Conservation (phyloP, 2,888 invertebrate species). For the Eledona agricola region DNA sequence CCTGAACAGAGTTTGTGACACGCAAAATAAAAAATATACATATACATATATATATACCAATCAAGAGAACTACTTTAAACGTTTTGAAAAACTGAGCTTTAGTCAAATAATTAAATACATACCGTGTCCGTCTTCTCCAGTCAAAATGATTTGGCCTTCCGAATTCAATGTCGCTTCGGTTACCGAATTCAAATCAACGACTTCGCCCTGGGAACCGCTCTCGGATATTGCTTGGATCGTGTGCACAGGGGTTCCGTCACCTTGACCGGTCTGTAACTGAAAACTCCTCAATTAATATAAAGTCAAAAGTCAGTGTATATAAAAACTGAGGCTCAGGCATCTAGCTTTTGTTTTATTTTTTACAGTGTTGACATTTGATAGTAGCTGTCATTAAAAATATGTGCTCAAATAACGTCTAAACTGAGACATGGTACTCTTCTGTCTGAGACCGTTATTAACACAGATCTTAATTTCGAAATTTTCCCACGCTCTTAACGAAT, state of each 20-base stretch:
- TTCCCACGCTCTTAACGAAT: too few species aligned
- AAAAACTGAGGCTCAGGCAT: not conserved
- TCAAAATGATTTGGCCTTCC: constrained; percentile 94
- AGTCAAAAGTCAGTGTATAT: not conserved
- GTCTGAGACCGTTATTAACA: too few species aligned
- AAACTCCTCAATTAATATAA: constrained; percentile 33
- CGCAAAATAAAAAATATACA: constrained; percentile 29
- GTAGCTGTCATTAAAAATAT: too few species aligned
- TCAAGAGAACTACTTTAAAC: not conserved
- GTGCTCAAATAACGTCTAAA: too few species aligned
- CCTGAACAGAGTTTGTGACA: constrained; percentile 65
- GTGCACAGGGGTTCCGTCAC: constrained; percentile 68
- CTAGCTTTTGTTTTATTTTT: constrained; percentile 2
- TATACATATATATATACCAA: constrained; percentile 8
- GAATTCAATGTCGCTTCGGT: constrained; percentile 92
- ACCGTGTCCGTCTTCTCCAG: constrained; percentile 95
- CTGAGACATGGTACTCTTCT: too few species aligned
- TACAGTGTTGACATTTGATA: too few species aligned
- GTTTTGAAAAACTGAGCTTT: not conserved
- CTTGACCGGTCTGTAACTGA: constrained; percentile 72
- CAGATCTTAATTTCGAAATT: too few species aligned
- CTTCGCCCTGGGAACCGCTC: constrained; percentile 80
- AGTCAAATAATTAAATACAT: too few species aligned
- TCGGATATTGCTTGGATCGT: constrained; percentile 79
- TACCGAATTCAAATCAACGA: constrained; percentile 86